phyloP scores from a whole-genome alignment of 37 sponge, comb jelly and placozoan genomes.

The Spongilla lacustris region DNA sequence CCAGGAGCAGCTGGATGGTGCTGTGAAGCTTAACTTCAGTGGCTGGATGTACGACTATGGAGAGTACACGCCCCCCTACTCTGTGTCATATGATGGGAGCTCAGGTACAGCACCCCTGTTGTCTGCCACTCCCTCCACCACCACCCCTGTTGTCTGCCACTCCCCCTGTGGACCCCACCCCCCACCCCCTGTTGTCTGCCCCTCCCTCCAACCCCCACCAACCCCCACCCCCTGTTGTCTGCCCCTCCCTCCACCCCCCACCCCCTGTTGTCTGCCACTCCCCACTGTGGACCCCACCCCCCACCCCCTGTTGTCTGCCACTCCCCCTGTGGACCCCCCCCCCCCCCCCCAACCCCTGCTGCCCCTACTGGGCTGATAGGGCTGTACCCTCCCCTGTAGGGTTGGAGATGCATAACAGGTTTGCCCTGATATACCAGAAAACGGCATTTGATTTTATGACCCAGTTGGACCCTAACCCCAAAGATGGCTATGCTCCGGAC shows the following conservation, averaged over 20 bases:
- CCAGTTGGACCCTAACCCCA: constrained; percentile 16
- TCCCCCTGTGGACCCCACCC: not conserved
- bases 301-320: not conserved
- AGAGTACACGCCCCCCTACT: constrained; percentile 54
- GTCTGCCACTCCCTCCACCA: not conserved
- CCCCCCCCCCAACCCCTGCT: not conserved
- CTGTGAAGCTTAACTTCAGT: constrained; percentile 47
- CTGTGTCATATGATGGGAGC: constrained; percentile 47
- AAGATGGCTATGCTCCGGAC: constrained; percentile 61
- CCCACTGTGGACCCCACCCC: not conserved
- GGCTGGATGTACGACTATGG: constrained; percentile 82
- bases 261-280: not conserved
- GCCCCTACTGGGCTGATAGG: not conserved
- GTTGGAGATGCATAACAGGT: constrained; percentile 59
- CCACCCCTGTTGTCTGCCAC: not conserved
- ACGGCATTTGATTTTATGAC: constrained; percentile 61
- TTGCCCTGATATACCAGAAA: constrained; percentile 57
- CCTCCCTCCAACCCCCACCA: not conserved
- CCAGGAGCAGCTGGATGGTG: constrained; percentile 49
- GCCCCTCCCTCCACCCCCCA: not conserved
- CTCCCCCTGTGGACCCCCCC: not conserved
- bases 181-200: not conserved
- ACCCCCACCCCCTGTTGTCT: not conserved
- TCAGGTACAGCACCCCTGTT: constrained; percentile 17
- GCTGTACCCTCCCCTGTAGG: constrained; percentile 9